These are phyloP conservation scores for Nesogale talazaci DNA, from an alignment of 2,113 vertebrate genomes.

Conservation along the genomic window DNA sequence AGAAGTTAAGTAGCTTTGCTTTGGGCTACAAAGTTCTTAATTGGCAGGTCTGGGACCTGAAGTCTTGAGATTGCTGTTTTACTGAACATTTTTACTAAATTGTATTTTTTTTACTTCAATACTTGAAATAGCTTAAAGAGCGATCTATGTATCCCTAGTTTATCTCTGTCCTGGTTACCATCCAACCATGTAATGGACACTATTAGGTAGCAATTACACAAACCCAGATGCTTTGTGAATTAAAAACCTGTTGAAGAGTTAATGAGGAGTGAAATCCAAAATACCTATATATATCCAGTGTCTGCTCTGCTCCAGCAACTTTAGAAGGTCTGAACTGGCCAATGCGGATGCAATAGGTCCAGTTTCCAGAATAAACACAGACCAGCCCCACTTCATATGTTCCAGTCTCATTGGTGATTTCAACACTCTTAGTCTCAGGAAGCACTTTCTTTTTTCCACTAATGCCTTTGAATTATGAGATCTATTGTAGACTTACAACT, in stretches of 20 bases:
- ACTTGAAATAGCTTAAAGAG: neutral
- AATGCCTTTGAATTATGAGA: neutral
- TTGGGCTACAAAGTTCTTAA: neutral
- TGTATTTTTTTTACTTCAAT: neutral
- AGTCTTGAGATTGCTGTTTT: neutral
- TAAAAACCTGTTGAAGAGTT: slow-evolving; percentile 72
- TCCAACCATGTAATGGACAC: slow-evolving; percentile 66
- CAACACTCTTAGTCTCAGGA: neutral
- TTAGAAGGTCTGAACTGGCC: neutral
- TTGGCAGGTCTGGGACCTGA: neutral
- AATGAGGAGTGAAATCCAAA: slow-evolving; percentile 69
- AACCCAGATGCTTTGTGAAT: slow-evolving; percentile 65
- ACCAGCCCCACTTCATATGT: neutral
- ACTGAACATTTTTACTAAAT: neutral
- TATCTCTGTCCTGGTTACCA: slow-evolving; percentile 69
- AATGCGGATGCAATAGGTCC: neutral
- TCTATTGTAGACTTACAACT: neutral
- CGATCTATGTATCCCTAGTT: slow-evolving; percentile 18
- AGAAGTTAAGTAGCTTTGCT: neutral
- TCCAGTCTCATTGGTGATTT: neutral
- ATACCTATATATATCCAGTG: slow-evolving; percentile 41
- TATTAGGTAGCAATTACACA: slow-evolving; percentile 73
- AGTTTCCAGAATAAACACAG: slow-evolving; percentile 3
- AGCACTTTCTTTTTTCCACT: neutral
- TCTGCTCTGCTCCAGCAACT: slow-evolving; percentile 41